phyloP scores from a whole-genome alignment of 2,888 invertebrate genomes.

The Xestoiulus laeticollis region DNA sequence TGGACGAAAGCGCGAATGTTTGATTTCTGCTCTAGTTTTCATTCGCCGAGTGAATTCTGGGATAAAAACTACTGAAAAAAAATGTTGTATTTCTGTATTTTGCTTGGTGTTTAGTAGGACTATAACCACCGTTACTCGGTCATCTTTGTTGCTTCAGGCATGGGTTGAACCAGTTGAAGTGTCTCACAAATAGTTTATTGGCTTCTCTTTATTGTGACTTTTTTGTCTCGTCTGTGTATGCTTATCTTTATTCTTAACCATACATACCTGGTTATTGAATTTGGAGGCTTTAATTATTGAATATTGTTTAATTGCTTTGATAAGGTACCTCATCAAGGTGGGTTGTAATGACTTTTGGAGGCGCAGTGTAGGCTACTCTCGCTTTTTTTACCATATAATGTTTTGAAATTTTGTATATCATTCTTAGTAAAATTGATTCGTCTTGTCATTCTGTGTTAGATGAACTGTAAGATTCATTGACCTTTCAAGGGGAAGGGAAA shows the following conservation, averaged over 20 bases:
- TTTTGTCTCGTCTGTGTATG: neutral
- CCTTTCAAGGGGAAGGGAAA: no score
- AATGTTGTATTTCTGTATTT: neutral
- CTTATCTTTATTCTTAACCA: neutral
- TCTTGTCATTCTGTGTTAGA: no score
- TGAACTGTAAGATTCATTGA: no score
- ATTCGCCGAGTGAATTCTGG: neutral
- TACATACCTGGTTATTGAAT: neutral
- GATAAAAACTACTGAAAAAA: neutral
- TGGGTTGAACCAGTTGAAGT: neutral
- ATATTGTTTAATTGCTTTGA: neutral
- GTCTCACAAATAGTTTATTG: neutral
- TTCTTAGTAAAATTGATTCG: no score
- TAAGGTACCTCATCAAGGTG: neutral
- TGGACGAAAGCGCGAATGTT: neutral
- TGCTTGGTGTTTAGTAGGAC: neutral
- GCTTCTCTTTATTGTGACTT: neutral
- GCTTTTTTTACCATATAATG: no score
- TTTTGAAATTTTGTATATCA: no score
- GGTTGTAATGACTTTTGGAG: neutral
- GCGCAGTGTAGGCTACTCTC: no score
- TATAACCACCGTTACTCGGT: neutral
- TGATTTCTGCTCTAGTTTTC: neutral
- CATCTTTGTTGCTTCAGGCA: neutral
- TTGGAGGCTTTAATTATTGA: neutral